Evolutionary conservation across 1,140 invertebrate species (phyloP), one percentile per base, ranked within the genome.

Genomic region (Drosophila arizonae): DNA sequence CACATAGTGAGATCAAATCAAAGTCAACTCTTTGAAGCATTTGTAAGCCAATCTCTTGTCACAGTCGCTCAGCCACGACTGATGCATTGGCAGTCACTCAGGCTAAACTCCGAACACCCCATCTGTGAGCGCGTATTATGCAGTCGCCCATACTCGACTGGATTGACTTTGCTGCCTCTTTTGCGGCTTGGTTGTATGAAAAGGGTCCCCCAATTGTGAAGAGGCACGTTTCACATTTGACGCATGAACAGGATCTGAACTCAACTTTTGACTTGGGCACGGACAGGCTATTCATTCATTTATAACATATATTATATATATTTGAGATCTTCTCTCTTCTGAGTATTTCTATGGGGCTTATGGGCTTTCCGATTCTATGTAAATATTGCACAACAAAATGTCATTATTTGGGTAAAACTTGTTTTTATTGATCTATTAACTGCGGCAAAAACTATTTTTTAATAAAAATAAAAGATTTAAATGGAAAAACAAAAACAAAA

Each of bases 381-480:
- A 85, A 85, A 85, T 85, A 75, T 77, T 85, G 70, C 74, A 66
- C 74, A 86, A 75, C 81, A 86, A 85, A 85, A 86, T 85, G 80
- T 66, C 81, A 86, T 86, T 81, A 85, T 86, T 86, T 76, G 74
- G 66, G 48, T 9, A 10, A 48, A 60, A 60, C 17, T 41, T 72
- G 66, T 69, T 69, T 85, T 85, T 85, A 85, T 85, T 45, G 81
- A 79, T 86, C 81, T 77, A 86, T 81, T 69, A 86, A 85, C 71
- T 45, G 54, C 61, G 48, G 24, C 11, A 50, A 50, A 46, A 45
- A 45, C 2, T 36, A 39, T 39, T 46, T 46, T 46, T 17, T 30
- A 6, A 30, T 30, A 30, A 61, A 36, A 55, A 79, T 43, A 28
- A 55, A 54, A 41, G 6, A 63, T 54, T 50, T 57, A 54, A 46